Evolutionary conservation across 2,797 vertebrate genomes (phyloP), one percentile per base, ranked within the genome.

Genomic region (Chelon labrosus): DNA sequence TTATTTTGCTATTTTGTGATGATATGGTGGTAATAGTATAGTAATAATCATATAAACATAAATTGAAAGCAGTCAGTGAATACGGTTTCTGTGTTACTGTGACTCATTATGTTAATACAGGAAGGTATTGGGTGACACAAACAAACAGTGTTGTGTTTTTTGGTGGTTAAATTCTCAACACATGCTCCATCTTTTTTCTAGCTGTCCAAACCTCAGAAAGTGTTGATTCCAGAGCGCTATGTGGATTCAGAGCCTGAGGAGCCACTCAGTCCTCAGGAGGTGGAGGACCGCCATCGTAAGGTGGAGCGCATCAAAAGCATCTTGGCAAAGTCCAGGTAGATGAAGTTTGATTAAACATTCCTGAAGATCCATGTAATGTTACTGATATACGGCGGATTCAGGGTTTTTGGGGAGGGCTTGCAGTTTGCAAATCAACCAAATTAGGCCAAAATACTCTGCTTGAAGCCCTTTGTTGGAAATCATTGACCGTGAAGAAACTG

Each of bases 271-370:
- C 95, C 93, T 16, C 96, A 98, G 92, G 98, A 99, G 80, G 85
- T 94, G 79, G 97, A 97, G 81, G 97, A 96, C 0, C 95, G 98
- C 0, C 95, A 96, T 61, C 96, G 96, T 16, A 99, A 98, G 84
- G 96, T 97, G 39, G 95, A 98, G 90, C 97, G 97, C 85, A 99
- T 99, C 88, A 97, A 98, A 80, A 97, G 84, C 92, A 96, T 99
- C 84, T 95, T 99, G 61, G 90, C 98, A 60, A 97, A 96, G 63
- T 99, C 97, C 80, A 99, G 98, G 98, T 99, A 79, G 79, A 80
- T 66, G 1, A 19, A 68, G 56, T 19, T 7, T 41, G 11, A 52
- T 2, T 59, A 16, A 58, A 37, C 22, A n/a, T 16, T 12, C 37
- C 7, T 52, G 1, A 41, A 46, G 38, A 47, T 70, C 7, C n/a